phyloP scores from a whole-genome alignment of 2,113 vertebrate genomes.

The Mobula birostris region DNA sequence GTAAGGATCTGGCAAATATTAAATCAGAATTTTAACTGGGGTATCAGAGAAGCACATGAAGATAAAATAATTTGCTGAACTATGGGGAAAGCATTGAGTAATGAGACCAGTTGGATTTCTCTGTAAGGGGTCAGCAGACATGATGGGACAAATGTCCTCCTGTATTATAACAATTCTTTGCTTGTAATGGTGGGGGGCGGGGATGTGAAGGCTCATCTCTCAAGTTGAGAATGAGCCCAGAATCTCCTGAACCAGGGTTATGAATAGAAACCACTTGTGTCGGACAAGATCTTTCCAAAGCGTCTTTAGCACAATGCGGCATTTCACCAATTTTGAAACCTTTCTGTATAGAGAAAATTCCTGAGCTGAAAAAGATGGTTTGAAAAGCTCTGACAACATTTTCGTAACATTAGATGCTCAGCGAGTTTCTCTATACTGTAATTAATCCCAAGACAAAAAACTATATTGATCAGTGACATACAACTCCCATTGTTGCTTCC shows the following conservation, averaged over 20 bases:
- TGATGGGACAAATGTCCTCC: too few relatives aligned
- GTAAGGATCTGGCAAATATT: too few relatives aligned
- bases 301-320: neutral
- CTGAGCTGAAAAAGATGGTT: neutral
- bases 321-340: neutral
- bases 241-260: neutral
- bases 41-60: too few relatives aligned
- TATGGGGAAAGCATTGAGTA: too few relatives aligned
- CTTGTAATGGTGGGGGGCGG: too few relatives aligned
- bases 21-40: too few relatives aligned
- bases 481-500: neutral
- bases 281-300: too few relatives aligned
- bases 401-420: neutral
- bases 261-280: neutral
- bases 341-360: neutral
- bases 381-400: neutral
- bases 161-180: too few relatives aligned
- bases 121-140: too few relatives aligned
- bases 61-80: too few relatives aligned
- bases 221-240: neutral
- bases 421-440: neutral
- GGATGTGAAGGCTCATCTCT: neutral
- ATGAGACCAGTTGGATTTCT: too few relatives aligned
- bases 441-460: neutral
- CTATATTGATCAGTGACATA: neutral